These are phyloP conservation scores for Tanytarsus gracilentus DNA, from an alignment of 2,888 invertebrate species.

Conservation along the genomic window DNA sequence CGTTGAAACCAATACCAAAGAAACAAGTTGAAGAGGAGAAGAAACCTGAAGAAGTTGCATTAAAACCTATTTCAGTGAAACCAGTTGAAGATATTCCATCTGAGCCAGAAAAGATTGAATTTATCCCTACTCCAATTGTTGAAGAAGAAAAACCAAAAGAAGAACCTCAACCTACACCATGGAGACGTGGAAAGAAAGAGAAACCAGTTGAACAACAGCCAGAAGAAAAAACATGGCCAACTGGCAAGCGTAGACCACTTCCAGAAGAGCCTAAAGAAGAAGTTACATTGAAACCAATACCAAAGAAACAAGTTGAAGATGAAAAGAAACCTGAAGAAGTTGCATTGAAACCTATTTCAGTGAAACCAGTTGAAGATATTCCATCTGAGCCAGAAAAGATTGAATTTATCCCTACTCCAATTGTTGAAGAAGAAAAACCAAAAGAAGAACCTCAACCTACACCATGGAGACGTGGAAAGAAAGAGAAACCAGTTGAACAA, in stretches of 20 bases:
- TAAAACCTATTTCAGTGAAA: slow-evolving; percentile 32
- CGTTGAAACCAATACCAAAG: slow-evolving; percentile 45
- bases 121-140: slow-evolving; percentile 30
- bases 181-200: slow-evolving; percentile 42
- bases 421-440: slow-evolving; percentile 35
- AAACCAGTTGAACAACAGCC: slow-evolving; percentile 37
- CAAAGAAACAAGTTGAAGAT: slow-evolving; percentile 36
- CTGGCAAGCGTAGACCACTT: slow-evolving; percentile 38
- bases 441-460: slow-evolving; percentile 30
- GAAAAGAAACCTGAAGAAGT: slow-evolving; percentile 30
- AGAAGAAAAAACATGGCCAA: slow-evolving; percentile 38
- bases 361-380: too few species aligned
- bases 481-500: slow-evolving; percentile 37
- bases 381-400: slow-evolving; percentile 35
- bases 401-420: slow-evolving; percentile 33
- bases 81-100: slow-evolving; percentile 34
- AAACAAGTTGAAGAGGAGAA: slow-evolving; percentile 40
- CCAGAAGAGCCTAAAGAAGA: slow-evolving; percentile 43
- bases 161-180: slow-evolving; percentile 34
- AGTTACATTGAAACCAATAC: slow-evolving; percentile 46
- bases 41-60: slow-evolving; percentile 41
- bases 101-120: slow-evolving; percentile 36
- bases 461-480: slow-evolving; percentile 34
- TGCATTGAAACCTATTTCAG: slow-evolving; percentile 29
- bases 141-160: slow-evolving; percentile 35